Percentiles rank a stretch among this genome's conserved stretches.
Conservation (phyloP, 1,140 invertebrate genomes). For the Drosophila mauritiana region DNA sequence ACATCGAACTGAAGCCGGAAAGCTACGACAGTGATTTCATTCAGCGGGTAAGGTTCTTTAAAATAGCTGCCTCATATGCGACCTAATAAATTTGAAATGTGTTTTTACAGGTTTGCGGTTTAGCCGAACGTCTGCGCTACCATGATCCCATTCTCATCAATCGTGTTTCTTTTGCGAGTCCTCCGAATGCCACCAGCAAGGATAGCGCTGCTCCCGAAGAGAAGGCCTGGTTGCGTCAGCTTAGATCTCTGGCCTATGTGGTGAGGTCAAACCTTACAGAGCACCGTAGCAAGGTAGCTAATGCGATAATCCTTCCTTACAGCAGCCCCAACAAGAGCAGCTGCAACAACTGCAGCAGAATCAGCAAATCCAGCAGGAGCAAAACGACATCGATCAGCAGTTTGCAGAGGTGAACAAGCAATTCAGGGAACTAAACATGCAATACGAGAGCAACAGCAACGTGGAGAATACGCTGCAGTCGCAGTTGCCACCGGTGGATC, state of each 20-base stretch:
- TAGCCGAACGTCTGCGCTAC: conserved; percentile 89
- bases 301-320: background rate
- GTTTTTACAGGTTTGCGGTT: conserved; percentile 56
- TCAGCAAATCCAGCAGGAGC: conserved; percentile 39
- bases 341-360: conserved; percentile 22
- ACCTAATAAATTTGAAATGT: background rate
- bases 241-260: conserved; percentile 82
- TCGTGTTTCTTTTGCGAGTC: conserved; percentile 71
- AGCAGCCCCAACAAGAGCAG: conserved; percentile 22
- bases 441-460: conserved; percentile 59
- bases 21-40: conserved; percentile 87
- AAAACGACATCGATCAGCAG: conserved; percentile 76
- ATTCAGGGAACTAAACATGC: conserved; percentile 78
- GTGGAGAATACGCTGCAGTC: conserved; percentile 19
- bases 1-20: conserved; percentile 87
- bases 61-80: background rate
- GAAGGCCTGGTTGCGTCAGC: conserved; percentile 86
- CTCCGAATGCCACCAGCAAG: conserved; percentile 60
- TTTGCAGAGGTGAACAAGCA: conserved; percentile 83
- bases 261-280: conserved; percentile 21
- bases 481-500: conserved; percentile 11
- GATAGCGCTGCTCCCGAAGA: conserved; percentile 69
- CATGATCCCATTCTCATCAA: conserved; percentile 88
- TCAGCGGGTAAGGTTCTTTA: conserved; percentile 85
- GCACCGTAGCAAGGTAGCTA: no score